phyloP scores from a whole-genome alignment of 2,113 vertebrate genomes.

The Mellivora capensis region DNA sequence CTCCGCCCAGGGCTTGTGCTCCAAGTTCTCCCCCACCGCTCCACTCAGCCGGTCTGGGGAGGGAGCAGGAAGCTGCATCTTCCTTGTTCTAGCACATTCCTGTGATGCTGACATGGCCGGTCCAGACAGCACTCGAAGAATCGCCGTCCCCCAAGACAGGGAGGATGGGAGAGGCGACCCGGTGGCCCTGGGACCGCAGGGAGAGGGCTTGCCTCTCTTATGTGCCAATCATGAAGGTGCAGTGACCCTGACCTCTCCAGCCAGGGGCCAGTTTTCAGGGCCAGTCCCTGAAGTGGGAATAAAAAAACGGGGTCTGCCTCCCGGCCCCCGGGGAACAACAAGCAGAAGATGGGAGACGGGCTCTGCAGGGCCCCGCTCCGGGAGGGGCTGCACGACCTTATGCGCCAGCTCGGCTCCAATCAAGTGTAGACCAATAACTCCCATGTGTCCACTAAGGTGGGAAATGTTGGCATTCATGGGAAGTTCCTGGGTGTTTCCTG shows the following conservation, averaged over 20 bases:
- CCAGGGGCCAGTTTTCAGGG: neutral
- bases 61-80: neutral
- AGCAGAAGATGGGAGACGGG: accelerated
- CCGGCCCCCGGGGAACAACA: accelerated
- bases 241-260: neutral
- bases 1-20: accelerated
- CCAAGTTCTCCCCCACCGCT: neutral
- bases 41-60: too few relatives aligned
- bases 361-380: neutral
- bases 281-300: accelerated
- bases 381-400: neutral
- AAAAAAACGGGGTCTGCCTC: too few relatives aligned
- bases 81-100: neutral
- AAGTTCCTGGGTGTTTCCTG: accelerated
- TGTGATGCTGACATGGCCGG: accelerated
- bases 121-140: neutral
- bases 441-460: neutral
- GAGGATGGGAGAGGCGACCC: accelerated
- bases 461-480: accelerated
- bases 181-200: too few relatives aligned
- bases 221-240: neutral
- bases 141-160: neutral
- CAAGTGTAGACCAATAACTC: accelerated
- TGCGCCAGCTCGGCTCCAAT: accelerated
- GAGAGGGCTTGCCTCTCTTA: accelerated